Conservation (phyloP, 2,888 invertebrate species). For the Hypolimnas misippus region DNA sequence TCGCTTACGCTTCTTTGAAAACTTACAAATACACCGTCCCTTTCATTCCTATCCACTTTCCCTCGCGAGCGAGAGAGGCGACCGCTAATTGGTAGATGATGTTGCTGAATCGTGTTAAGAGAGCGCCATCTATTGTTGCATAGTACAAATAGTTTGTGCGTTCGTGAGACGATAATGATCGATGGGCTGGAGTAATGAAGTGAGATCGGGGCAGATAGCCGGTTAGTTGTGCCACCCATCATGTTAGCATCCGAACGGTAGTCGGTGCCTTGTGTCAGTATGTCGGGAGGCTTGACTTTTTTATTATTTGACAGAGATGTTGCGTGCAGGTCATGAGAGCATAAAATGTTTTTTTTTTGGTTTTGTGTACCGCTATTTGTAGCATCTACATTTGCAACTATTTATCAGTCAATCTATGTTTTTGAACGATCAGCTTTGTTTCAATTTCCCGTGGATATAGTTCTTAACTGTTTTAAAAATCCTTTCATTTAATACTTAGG, state of each 20-base stretch:
- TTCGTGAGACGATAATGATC: conserved; percentile 80
- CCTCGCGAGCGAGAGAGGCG: conserved; percentile 49
- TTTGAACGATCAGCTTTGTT: too few relatives aligned
- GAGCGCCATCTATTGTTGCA: conserved; percentile 82
- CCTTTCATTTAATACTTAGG: too few relatives aligned
- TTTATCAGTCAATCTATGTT: not conserved
- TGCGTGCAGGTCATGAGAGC: conserved; percentile 49
- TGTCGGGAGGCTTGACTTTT: conserved; percentile 56
- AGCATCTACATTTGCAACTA: not conserved
- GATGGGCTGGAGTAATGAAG: conserved; percentile 71
- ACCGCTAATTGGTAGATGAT: conserved; percentile 78
- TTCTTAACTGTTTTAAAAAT: too few relatives aligned
- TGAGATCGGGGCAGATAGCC: conserved; percentile 64
- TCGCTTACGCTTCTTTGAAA: conserved; percentile 64
- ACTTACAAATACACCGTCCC: conserved; percentile 30
- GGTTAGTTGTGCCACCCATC: conserved; percentile 68
- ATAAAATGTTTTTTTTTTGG: conserved; percentile 28
- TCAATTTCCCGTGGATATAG: too few relatives aligned
- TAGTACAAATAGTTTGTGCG: conserved; percentile 74
- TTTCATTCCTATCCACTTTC: conserved; percentile 15
- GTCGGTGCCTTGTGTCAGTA: conserved; percentile 55
- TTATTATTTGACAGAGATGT: conserved; percentile 62
- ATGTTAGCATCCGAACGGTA: conserved; percentile 70
- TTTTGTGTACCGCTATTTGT: conserved; percentile 34
- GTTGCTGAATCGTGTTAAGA: conserved; percentile 74